A percentile compares a stretch with the other conserved stretches of the same genome.
These are phyloP conservation scores for Caranx melampygus DNA, from an alignment of 2,113 vertebrate genomes.

Conservation along the genomic window DNA sequence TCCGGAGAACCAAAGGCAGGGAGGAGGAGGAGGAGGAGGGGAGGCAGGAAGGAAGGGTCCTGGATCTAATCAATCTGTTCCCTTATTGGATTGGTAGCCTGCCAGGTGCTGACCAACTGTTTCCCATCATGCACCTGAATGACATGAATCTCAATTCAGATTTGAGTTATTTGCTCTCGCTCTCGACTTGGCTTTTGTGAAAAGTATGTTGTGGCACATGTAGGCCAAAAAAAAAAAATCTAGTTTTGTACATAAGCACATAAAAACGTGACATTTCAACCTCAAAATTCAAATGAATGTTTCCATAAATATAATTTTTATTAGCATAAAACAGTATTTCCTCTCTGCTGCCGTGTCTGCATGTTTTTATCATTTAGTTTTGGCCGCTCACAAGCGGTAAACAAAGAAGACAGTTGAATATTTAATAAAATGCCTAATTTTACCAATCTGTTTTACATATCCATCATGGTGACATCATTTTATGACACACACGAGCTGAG, in stretches of 20 bases:
- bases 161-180: not conserved
- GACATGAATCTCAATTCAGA: constrained; percentile 21
- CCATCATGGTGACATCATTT: no score
- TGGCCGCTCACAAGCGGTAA: no score
- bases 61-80: constrained; percentile 73
- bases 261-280: not conserved
- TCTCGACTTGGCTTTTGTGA: not conserved
- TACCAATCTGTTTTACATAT: no score
- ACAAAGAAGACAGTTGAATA: no score
- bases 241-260: not conserved
- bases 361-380: no score
- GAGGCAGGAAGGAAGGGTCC: constrained; percentile 33
- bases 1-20: constrained; percentile 35
- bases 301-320: not conserved
- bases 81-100: constrained; percentile 67
- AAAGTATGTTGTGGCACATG: not conserved
- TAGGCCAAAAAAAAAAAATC: not conserved
- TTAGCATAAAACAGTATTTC: not conserved
- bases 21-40: not conserved
- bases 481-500: no score
- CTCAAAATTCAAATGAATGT: not conserved
- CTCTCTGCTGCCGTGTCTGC: no score
- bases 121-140: constrained; percentile 62
- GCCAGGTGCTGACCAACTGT: constrained; percentile 70
- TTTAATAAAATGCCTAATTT: no score